Base-by-base conservation (phyloP, 2,888 invertebrate genomes). In the Monopis laevigella region DNA sequence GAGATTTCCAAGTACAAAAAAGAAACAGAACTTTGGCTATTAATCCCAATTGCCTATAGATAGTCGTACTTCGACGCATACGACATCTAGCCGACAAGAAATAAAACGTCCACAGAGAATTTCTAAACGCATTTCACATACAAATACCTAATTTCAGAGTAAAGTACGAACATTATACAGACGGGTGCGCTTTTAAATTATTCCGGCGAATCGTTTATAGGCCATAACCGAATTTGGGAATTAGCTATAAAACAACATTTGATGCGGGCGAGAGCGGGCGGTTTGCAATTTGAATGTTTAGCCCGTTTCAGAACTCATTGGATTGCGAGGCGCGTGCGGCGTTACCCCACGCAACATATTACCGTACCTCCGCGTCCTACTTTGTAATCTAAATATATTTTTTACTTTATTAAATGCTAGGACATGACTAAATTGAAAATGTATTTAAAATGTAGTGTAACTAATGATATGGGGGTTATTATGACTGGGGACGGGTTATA, bases 191-290 rank as follows among this genome's bases (percentile, higher is more conserved):
- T 70, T 78, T 78, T 80, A 80, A 78, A 80, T 80, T 80, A 80
- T 78, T 75, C 80, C 72, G 66, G 66, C 70, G 77, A 75, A 80
- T 80, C 80, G 80, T 80, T 80, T 80, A 78, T 80, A 78, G 80
- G 77, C 78, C 77, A 80, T 80, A 80, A 80, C 80, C 64, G 78
- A 80, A 80, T 80, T 80, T 78, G 72, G 78, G 77, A 78, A 80
- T 80, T 80, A 80, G 78, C 80, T 75, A 80, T 80, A 80, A 80
- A 80, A 80, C 80, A 80, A 77, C 80, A 78, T 78, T 78, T 78
- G 78, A 78, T 75, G 74, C 74, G 78, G 77, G 75, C 69, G 65
- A 73, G 73, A 73, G 77, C 74, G 75, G 73, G 75, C 58, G 68
- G 74, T 63, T 70, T 59, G 74, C 73, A 73, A 80, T 80, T 78